phyloP scores from a whole-genome alignment of 2,113 vertebrate genomes.

The Daphoenositta chrysoptera region DNA sequence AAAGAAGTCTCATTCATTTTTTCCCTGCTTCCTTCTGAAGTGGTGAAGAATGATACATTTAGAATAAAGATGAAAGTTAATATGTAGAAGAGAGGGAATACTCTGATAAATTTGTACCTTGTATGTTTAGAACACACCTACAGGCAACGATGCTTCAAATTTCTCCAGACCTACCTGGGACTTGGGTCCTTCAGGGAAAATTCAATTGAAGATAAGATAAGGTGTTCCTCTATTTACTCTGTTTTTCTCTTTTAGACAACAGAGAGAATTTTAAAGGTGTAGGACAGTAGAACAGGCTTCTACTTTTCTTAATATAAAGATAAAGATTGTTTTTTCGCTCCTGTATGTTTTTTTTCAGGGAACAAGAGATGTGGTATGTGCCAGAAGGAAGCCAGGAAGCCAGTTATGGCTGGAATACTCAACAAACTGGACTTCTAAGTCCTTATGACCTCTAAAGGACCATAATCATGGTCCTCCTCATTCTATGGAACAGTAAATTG shows the following conservation, averaged over 20 bases:
- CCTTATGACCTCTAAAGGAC: not conserved
- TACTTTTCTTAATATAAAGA: not conserved
- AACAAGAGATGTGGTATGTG: not conserved
- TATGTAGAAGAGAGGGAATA: conserved; percentile 5
- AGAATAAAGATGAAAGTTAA: conserved; percentile 42
- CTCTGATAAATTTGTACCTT: conserved; percentile 21
- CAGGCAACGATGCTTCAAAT: not conserved
- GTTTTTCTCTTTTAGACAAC: not conserved
- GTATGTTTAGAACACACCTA: conserved; percentile 30
- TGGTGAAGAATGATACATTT: not conserved
- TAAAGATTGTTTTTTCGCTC: not conserved
- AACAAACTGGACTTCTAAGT: not conserved
- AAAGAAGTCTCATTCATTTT: conserved; percentile 27
- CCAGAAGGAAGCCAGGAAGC: conserved; percentile 5
- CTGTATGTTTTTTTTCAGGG: not conserved
- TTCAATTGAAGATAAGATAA: conserved; percentile 30
- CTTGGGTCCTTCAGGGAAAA: conserved; percentile 21
- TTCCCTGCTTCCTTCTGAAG: not conserved
- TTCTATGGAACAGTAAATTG: not conserved
- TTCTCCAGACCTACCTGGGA: conserved; percentile 3
- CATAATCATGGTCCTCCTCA: not conserved
- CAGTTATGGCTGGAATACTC: not conserved
- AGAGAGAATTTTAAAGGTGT: conserved; percentile 32
- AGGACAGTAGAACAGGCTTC: not conserved
- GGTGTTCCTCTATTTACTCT: not conserved